Evolutionary conservation across 1,140 invertebrate genomes (phyloP), one percentile per base, ranked within the genome.

Genomic region (Brachionus sp.): DNA sequence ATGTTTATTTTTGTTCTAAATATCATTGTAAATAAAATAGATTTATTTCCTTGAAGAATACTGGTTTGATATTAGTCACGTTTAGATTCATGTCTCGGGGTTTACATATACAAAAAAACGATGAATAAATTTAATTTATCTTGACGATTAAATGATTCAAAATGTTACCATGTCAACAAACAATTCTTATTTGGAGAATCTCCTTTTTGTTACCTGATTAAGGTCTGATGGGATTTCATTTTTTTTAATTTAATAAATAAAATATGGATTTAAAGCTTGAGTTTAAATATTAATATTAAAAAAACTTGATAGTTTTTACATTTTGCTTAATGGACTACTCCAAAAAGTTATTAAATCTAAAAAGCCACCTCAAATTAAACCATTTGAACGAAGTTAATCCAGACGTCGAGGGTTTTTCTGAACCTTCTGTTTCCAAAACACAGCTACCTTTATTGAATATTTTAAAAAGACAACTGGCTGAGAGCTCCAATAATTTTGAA

Each of bases 331-430:
- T 66, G 64, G 25, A 66, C 25, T 66, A 66, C 12, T 37, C 25
- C 12, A 70, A 70, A 19, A 70, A 70, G 4, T 4, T 70, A 4
- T 70, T 70, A n/a, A 70, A 19, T 19, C 66, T 70, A 7, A 70
- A 70, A 70, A 39, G 16, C 39, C 66, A 70, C 2, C 66, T 70
- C 37, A 70, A 70, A 42, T 39, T 70, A 19, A 70, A 70, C 35
- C 29, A 70, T 70, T 39, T 44, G 16, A 70, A 70, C n/a, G 66
- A 70, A 23, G 66, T 39, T n/a, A 70, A 37, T 39, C 66, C 66
- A 16, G 66, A 70, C 16, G 16, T 70, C 0, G 66, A 70, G 12
- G 66, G 35, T 16, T 3, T 42, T 42, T 33, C 66, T 44, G 66
- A 70, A 39, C n/a, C 29, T 9, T n/a, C 16, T 37, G 66, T 39